Evolutionary conservation across 2,113 vertebrate genomes (phyloP).

Genomic region (Polyodon spathula): DNA sequence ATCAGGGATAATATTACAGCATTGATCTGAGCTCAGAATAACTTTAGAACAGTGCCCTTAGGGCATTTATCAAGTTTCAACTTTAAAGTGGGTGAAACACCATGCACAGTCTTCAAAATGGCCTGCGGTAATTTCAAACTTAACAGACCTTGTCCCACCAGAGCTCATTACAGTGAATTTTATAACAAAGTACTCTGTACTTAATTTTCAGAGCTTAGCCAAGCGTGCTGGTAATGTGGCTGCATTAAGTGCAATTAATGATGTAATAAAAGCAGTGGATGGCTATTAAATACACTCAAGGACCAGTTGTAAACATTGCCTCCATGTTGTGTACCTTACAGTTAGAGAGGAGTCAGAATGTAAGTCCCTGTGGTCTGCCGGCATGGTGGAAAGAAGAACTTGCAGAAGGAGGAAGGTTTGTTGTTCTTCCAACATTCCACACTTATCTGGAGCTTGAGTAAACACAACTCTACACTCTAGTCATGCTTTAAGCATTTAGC

Average conservation of each 20-base stretch:
- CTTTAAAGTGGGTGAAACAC: constrained; percentile 66
- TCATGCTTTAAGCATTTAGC: constrained; percentile 49
- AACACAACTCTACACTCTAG: constrained; percentile 45
- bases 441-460: constrained; percentile 25
- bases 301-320: constrained; percentile 63
- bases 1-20: constrained; percentile 34
- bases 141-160: constrained; percentile 83
- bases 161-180: constrained; percentile 86
- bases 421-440: constrained; percentile 38
- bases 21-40: constrained; percentile 31
- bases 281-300: constrained; percentile 66
- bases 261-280: constrained; percentile 73
- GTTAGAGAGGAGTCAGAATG: constrained; percentile 45
- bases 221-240: constrained; percentile 66
- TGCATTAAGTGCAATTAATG: constrained; percentile 84
- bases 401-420: constrained; percentile 20
- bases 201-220: constrained; percentile 80
- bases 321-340: constrained; percentile 37
- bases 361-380: constrained; percentile 29
- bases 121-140: constrained; percentile 81
- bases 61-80: constrained; percentile 64
- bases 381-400: constrained; percentile 15
- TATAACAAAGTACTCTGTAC: constrained; percentile 80
- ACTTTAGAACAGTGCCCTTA: constrained; percentile 36
- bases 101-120: constrained; percentile 67